Base-by-base conservation (phyloP, 2,113 vertebrate species). In the Austrofundulus limnaeus region DNA sequence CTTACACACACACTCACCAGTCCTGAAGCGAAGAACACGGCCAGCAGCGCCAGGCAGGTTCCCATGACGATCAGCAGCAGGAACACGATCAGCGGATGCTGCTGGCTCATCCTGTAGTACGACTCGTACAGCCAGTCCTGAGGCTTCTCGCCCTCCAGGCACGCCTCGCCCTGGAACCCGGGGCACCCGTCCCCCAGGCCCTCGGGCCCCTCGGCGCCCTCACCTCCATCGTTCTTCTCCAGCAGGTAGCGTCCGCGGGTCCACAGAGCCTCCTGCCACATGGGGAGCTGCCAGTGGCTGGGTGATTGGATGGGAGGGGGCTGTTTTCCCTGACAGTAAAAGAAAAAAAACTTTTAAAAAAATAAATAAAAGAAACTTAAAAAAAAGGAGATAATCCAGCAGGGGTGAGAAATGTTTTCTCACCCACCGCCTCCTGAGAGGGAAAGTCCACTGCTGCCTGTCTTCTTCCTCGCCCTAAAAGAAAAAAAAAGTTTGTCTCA, bases 91-190 rank as follows among this genome's bases (percentile, higher is more conserved):
- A 98, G 94, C 54, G 96, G 96, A 91, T 98, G 96, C 94, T 98
- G 96, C 92, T 98, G 96, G 95, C 96, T 98, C 95, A 98, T 96
- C 75, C 95, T 91, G 90, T 95, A 96, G 92, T 98, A 98, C 58
- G 96, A 97, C 93, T 98, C 95, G 28, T 98, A 98, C 13, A 98
- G 94, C 96, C 96, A 97, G 94, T 97, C 96, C 85, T 94, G 94
- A 66, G 94, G 91, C 87, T 88, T 88, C 81, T 82, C 77, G 0
- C 5, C 52, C 49, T 83, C 85, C 37, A 61, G 45, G 15, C 64
- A 78, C 69, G 41, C 60, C 25, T 85, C 88, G 0, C 76, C 47
- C 74, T 83, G 86, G 70, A 86, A 82, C 13, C 85, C 80, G 5
- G 74, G 66, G 51, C 50, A 69, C 21, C 80, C 83, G 11, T 85